Percentiles rank a stretch among this genome's conserved stretches.
phyloP scores from a whole-genome alignment of 2,113 vertebrate genomes.

The Merops nubicus region DNA sequence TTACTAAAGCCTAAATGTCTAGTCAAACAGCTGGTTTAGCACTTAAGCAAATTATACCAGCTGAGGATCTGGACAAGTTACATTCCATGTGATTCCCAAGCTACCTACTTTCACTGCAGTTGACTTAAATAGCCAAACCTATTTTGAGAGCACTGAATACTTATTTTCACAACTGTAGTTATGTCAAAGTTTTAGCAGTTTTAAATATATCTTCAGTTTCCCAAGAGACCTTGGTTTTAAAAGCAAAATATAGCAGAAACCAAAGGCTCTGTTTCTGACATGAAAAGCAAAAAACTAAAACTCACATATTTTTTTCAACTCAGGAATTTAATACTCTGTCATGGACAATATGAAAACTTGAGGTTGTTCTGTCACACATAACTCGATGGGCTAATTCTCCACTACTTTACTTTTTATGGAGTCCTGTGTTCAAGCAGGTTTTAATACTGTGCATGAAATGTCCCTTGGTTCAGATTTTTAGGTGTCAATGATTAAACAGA shows the following conservation, averaged over 20 bases:
- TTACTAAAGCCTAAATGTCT: not conserved
- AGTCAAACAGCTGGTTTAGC: not conserved
- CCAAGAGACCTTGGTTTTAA: not conserved
- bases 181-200: conserved; percentile 6
- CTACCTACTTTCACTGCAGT: not conserved
- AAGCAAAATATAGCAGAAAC: not conserved
- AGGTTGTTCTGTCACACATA: not conserved
- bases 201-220: not conserved
- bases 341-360: not conserved
- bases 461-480: not conserved
- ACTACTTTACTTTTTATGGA: not conserved
- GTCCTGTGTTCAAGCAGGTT: not conserved
- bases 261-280: not conserved
- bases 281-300: not conserved
- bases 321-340: not conserved
- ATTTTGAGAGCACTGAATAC: not conserved
- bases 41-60: not conserved
- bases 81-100: not conserved
- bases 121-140: not conserved
- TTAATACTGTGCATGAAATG: not conserved
- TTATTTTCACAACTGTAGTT: not conserved
- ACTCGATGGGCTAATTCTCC: not conserved
- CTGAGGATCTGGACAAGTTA: not conserved
- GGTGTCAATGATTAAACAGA: not conserved
- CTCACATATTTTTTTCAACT: not conserved